Percentiles rank a stretch among this genome's conserved stretches.
Conservation (phyloP, 2,888 invertebrate species). For the Nematopogon swammerdamellus region DNA sequence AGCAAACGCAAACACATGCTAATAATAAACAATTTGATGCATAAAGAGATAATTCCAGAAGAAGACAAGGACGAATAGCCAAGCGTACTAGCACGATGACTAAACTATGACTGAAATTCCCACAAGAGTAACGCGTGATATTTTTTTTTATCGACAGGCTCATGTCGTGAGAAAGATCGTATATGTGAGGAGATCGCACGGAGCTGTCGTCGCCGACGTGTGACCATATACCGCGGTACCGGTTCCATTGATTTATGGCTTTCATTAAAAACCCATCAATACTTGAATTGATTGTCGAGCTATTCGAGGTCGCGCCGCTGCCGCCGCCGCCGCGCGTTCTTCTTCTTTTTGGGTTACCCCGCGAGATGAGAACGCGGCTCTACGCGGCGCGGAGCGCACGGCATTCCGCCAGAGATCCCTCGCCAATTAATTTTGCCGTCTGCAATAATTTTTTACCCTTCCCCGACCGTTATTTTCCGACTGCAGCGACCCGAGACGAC, state of each 20-base stretch:
- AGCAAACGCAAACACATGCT: no score
- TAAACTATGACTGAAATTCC: no score
- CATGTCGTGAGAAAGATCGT: background rate
- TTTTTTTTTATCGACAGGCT: background rate
- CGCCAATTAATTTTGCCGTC: background rate
- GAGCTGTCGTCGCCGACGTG: no score
- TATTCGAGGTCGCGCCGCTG: background rate
- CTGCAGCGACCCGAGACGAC: slow-evolving; percentile 23
- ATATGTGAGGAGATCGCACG: background rate
- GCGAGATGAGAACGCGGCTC: no score
- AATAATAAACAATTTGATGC: no score
- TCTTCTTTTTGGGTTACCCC: no score
- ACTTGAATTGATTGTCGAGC: background rate
- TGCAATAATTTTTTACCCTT: slow-evolving; percentile 23
- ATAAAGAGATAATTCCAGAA: no score
- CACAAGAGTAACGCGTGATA: background rate
- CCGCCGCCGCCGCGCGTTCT: background rate
- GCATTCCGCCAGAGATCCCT: background rate
- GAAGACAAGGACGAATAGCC: no score
- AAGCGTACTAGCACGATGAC: no score
- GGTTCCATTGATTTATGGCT: background rate
- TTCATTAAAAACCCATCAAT: background rate
- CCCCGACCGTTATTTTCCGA: slow-evolving; percentile 40
- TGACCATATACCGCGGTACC: no score
- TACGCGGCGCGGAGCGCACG: no score